phyloP scores from a whole-genome alignment of 37 sponge, comb jelly and placozoan genomes.

The Halisarca cf. caerulea region DNA sequence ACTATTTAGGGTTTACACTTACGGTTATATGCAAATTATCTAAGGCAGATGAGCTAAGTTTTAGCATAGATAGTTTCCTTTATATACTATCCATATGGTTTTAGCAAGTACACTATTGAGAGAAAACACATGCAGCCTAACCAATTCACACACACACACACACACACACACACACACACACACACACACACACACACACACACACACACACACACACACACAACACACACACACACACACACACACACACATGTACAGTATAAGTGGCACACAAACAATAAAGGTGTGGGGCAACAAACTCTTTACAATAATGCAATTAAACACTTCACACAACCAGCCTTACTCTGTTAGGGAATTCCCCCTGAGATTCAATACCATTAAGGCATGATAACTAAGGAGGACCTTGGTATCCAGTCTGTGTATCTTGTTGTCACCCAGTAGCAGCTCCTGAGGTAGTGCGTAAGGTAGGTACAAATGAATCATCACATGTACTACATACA shows the following conservation, averaged over 20 bases:
- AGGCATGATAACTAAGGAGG: constrained; percentile 14
- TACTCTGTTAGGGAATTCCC: constrained; percentile 71
- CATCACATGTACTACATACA: too few relatives aligned
- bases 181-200: too few relatives aligned
- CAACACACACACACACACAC: not conserved
- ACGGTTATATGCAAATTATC: too few relatives aligned
- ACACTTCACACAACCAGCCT: not conserved
- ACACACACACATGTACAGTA: not conserved
- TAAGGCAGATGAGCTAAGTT: too few relatives aligned
- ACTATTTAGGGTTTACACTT: too few relatives aligned
- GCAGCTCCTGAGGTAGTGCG: constrained; percentile 55
- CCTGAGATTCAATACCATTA: constrained; percentile 69
- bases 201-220: constrained; percentile 2
- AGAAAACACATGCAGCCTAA: too few relatives aligned
- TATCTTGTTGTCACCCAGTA: constrained; percentile 58
- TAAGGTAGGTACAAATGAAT: too few relatives aligned
- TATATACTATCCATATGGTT: too few relatives aligned
- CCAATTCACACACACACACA: too few relatives aligned
- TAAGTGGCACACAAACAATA: not conserved
- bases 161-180: too few relatives aligned
- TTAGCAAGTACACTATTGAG: too few relatives aligned
- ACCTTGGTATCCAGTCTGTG: constrained; percentile 13
- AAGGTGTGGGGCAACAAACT: not conserved
- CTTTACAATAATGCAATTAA: not conserved
- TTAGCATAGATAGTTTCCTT: too few relatives aligned